Conservation (phyloP, 1,140 invertebrate genomes). For the Anastatus disparis region DNA sequence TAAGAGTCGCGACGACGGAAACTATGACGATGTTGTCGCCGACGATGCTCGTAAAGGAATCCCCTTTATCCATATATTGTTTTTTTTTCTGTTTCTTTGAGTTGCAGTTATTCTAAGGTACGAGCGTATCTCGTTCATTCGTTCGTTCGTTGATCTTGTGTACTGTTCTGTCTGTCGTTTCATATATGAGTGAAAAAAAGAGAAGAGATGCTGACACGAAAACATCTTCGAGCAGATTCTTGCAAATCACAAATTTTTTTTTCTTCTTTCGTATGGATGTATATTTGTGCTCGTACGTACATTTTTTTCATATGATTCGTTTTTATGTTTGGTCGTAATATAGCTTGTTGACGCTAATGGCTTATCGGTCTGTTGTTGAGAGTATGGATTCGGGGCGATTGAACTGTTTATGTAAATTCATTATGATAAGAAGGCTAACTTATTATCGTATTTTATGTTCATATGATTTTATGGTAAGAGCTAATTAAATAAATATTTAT, state of each 20-base stretch:
- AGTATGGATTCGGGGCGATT: neutral
- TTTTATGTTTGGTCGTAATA: no score
- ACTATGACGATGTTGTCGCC: conserved; percentile 36
- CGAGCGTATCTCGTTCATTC: conserved; percentile 16
- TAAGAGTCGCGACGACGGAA: conserved; percentile 36
- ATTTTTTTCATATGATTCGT: no score
- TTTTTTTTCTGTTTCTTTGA: neutral
- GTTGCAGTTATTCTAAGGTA: conserved; percentile 19
- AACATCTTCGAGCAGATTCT: conserved; percentile 12
- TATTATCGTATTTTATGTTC: no score
- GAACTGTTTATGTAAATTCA: conserved; percentile 2
- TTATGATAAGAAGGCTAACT: no score
- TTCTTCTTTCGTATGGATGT: no score
- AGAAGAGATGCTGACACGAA: conserved; percentile 19
- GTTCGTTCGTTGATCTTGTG: conserved; percentile 5
- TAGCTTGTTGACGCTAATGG: neutral
- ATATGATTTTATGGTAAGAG: no score
- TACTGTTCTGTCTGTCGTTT: no score
- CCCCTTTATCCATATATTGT: neutral
- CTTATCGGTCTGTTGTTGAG: conserved; percentile 32
- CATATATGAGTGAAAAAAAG: no score
- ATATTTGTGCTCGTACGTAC: no score
- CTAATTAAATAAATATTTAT: no score
- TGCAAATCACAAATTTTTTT: conserved; percentile 28
- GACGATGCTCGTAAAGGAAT: conserved; percentile 50